Evolutionary conservation across 2,113 vertebrate genomes (phyloP).

Genomic region (Oncorhynchus masou): DNA sequence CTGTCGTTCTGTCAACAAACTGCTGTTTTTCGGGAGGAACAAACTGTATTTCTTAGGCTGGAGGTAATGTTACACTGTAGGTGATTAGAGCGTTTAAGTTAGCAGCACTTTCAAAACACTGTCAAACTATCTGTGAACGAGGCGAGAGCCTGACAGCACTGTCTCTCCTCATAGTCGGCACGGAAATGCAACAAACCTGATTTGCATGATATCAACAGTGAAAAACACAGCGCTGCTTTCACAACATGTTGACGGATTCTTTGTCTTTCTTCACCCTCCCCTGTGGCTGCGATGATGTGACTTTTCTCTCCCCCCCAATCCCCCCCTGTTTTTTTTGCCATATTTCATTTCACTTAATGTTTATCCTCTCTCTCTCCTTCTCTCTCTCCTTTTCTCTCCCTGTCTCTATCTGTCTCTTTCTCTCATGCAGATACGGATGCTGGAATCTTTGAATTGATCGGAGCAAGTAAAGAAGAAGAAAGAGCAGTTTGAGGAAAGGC

Average conservation of each 20-base stretch:
- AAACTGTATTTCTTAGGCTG: conserved; percentile 68
- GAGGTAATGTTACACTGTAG: conserved; percentile 72
- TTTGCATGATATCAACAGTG: conserved; percentile 81
- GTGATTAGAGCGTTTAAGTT: conserved; percentile 80
- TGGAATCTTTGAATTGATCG: conserved; percentile 92
- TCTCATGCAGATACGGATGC: conserved; percentile 88
- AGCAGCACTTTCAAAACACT: conserved; percentile 78
- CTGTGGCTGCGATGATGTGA: conserved; percentile 74
- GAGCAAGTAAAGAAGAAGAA: conserved; percentile 90
- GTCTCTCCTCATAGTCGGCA: conserved; percentile 71
- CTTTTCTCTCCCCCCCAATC: conserved; percentile 65
- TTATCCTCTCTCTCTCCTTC: conserved; percentile 72
- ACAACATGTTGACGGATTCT: conserved; percentile 77
- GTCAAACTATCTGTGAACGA: conserved; percentile 76
- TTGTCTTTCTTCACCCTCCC: conserved; percentile 79
- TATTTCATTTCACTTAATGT: conserved; percentile 76
- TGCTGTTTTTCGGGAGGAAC: conserved; percentile 59
- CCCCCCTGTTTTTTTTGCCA: conserved; percentile 49
- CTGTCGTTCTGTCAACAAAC: conserved; percentile 60
- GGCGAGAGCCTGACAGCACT: conserved; percentile 75
- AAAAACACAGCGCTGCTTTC: conserved; percentile 69
- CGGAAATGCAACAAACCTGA: conserved; percentile 63
- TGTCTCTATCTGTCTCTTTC: conserved; percentile 50
- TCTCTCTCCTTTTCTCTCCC: conserved; percentile 62
- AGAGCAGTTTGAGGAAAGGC: conserved; percentile 73